Evolutionary conservation across 1,140 invertebrate genomes (phyloP).

Genomic region (Trachelipus rathkii): DNA sequence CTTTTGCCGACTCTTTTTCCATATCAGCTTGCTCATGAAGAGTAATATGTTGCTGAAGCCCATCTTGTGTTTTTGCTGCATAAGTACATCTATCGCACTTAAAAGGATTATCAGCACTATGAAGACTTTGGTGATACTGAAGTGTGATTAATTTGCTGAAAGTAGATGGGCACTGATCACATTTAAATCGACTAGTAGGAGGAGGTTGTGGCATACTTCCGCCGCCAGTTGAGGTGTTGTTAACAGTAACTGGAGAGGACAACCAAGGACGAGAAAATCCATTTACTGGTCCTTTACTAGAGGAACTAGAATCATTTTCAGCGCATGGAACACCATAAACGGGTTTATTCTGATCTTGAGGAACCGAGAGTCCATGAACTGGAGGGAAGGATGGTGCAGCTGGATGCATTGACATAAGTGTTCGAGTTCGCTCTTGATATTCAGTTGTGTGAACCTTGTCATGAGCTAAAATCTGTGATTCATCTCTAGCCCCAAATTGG

Average conservation of each 20-base stretch:
- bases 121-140: slow-evolving; percentile 67
- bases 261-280: slow-evolving; percentile 9
- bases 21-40: slow-evolving; percentile 54
- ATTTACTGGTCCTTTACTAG: slow-evolving; percentile 17
- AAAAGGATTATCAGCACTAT: slow-evolving; percentile 63
- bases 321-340: not conserved
- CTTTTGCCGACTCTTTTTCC: slow-evolving; percentile 27
- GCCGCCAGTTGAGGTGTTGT: slow-evolving; percentile 8
- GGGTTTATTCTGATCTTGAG: slow-evolving; percentile 1
- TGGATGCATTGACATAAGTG: slow-evolving; percentile 63
- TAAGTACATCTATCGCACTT: slow-evolving; percentile 81
- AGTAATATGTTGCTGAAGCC: slow-evolving; percentile 68
- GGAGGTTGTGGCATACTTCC: slow-evolving; percentile 29
- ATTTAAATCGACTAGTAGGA: slow-evolving; percentile 53
- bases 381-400: slow-evolving; percentile 54
- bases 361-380: slow-evolving; percentile 33
- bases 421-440: slow-evolving; percentile 71
- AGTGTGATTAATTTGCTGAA: slow-evolving; percentile 66
- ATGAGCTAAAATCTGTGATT: slow-evolving; percentile 65
- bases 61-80: slow-evolving; percentile 69
- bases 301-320: not conserved
- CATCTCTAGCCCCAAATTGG: slow-evolving; percentile 68
- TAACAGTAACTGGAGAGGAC: not conserved
- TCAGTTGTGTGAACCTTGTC: slow-evolving; percentile 71
- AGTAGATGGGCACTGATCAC: slow-evolving; percentile 64